Percentiles rank a stretch among this genome's conserved stretches.
Evolutionary conservation across 2,888 invertebrate species (phyloP).

Genomic region (Margaritifera margaritifera): DNA sequence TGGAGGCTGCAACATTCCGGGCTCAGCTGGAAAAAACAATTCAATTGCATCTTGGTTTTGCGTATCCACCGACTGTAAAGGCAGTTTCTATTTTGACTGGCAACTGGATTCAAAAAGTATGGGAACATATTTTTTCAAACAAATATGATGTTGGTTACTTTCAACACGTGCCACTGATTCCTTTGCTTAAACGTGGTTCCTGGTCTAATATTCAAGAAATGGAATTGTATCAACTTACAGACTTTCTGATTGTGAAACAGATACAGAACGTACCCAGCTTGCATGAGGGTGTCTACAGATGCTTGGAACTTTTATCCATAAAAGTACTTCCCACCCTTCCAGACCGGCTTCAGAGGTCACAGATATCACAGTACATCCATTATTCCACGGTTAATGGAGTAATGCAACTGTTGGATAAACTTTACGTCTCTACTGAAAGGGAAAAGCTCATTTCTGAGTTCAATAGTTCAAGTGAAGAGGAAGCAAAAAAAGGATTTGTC

Average conservation of each 20-base stretch:
- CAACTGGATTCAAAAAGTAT: too few relatives aligned
- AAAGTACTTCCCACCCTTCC: conserved; percentile 8
- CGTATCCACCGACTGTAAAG: too few relatives aligned
- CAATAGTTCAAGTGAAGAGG: too few relatives aligned
- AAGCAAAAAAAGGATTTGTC: too few relatives aligned
- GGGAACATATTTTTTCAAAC: too few relatives aligned
- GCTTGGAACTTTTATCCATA: conserved; percentile 12
- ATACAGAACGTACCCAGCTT: neutral
- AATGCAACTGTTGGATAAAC: neutral
- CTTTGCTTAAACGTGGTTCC: too few relatives aligned
- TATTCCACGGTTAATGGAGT: conserved; percentile 3
- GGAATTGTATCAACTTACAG: conserved; percentile 6
- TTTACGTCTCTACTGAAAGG: too few relatives aligned
- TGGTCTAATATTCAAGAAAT: too few relatives aligned
- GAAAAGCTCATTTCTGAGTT: too few relatives aligned
- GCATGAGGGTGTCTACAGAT: conserved; percentile 8
- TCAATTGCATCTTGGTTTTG: neutral
- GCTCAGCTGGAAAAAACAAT: conserved; percentile 6
- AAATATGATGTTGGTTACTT: too few relatives aligned
- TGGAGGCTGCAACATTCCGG: neutral
- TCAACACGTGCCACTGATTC: too few relatives aligned
- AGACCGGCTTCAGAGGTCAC: conserved; percentile 2
- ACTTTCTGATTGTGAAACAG: conserved; percentile 7
- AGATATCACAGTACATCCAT: conserved; percentile 2
- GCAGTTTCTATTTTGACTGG: too few relatives aligned